Percentiles rank a stretch among this genome's conserved stretches.
phyloP scores from a whole-genome alignment of 2,113 vertebrate species.

The Campylomormyrus tamandua region DNA sequence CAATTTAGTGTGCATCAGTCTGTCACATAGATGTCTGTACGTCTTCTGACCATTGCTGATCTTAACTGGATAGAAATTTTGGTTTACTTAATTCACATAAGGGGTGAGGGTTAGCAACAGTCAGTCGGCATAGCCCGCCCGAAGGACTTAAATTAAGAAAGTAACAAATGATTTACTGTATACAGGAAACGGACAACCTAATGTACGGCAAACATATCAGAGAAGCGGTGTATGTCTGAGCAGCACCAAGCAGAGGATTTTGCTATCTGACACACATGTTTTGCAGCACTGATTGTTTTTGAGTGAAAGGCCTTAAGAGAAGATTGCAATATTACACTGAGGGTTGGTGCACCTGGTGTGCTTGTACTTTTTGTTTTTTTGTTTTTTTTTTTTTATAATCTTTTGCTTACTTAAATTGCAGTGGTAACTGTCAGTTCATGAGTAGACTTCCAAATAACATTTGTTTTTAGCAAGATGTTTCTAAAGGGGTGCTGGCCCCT shows the following conservation, averaged over 20 bases:
- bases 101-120: neutral
- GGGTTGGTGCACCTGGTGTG: conserved; percentile 13
- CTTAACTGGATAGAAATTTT: neutral
- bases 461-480: neutral
- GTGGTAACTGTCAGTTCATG: neutral
- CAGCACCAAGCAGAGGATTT: neutral
- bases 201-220: neutral
- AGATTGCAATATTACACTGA: conserved; percentile 57
- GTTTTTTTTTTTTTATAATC: too few relatives aligned
- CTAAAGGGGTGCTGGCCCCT: neutral
- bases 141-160: neutral
- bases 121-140: neutral
- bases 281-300: conserved; percentile 9
- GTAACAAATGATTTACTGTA: neutral
- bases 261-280: neutral
- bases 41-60: neutral
- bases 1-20: neutral
- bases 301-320: conserved; percentile 56
- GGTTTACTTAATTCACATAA: neutral
- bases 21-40: neutral
- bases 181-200: neutral
- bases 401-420: neutral
- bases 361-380: conserved; percentile 9
- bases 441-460: neutral
- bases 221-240: neutral